Base-by-base conservation (phyloP, 2,797 vertebrate genomes). In the Sebastes iracundus region DNA sequence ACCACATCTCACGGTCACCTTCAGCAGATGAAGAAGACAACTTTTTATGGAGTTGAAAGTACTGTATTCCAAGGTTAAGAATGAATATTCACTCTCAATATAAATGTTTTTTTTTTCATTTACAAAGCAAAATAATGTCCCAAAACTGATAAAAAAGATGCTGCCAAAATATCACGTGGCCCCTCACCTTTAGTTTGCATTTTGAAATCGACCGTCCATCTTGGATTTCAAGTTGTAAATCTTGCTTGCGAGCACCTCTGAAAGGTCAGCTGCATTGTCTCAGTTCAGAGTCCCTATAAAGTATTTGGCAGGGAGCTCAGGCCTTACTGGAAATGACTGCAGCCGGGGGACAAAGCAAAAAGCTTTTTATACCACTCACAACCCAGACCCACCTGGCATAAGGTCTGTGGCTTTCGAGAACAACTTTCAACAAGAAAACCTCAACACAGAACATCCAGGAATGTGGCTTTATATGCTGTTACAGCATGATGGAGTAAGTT, bases 261-360 rank as follows among this genome's bases (percentile, higher is more conserved):
- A 66, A 72, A 75, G 71, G 71, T 79, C 61, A 67, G 65, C 27
- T 22, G 33, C 46, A 62, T 62, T 79, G 75, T 75, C 75, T 72
- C 52, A 6, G 5, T 70, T 73, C 55, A 63, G 68, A 63, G 52
- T 66, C 52, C 53, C 68, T 65, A 9, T 85, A 75, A 85, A 58
- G 72, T 49, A 6, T 77, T 59, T 80, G 84, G 77, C 77, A 80
- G 72, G 13, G 33, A 67, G 35, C 56, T 42, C 55, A 27, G 49
- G 46, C 22, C 49, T 77, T 75, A 68, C 74, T 86, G 70, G 77
- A 80, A 83, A 38, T 70, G 60, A 74, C 68, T 76, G 27, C 67
- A 49, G 25, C 23, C 2, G 4, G 33, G 33, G 55, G 42, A 83
- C 80, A 82, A 82, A 82, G 77, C 63, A 60, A 62, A 62, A 79